phyloP scores from a whole-genome alignment of 2,113 vertebrate genomes.

The Epinephelus cyanopodus region DNA sequence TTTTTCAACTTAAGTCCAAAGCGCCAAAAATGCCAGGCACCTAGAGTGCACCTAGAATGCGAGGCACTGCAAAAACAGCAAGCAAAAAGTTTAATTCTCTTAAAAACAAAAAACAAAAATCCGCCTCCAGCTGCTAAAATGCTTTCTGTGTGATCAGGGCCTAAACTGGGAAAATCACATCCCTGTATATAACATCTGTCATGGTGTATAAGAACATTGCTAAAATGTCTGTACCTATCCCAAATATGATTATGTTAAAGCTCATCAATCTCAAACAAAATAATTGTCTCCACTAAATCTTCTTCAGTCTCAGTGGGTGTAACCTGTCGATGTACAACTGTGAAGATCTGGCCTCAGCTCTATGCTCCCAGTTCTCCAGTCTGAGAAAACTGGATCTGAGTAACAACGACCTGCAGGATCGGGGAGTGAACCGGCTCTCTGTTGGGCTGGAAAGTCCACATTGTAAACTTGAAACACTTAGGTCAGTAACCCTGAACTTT shows the following conservation, averaged over 20 bases:
- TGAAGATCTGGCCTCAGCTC: not conserved
- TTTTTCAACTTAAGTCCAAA: no score
- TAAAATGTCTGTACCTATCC: not conserved
- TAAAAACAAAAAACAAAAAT: no score
- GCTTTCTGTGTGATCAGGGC: no score
- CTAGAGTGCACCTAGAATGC: no score
- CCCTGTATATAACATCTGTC: no score
- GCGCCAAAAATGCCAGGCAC: no score
- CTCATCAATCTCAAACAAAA: not conserved
- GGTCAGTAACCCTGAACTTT: not conserved
- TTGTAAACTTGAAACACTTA: slow-evolving; percentile 3
- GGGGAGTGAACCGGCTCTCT: not conserved
- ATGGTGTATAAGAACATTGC: no score
- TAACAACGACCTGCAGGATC: slow-evolving; percentile 1
- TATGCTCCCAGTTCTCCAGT: not conserved
- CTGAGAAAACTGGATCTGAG: slow-evolving; percentile 6
- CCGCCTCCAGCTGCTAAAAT: no score
- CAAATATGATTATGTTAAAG: not conserved
- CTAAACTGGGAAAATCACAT: no score
- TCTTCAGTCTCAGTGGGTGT: not conserved
- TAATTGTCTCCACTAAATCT: not conserved
- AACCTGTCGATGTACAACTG: not conserved
- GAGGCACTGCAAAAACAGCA: no score
- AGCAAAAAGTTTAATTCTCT: no score
- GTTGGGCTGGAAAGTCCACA: not conserved